A percentile compares a stretch with the other conserved stretches of the same genome.
Conservation (phyloP, 2,888 invertebrate genomes). For the Alcis repandata region DNA sequence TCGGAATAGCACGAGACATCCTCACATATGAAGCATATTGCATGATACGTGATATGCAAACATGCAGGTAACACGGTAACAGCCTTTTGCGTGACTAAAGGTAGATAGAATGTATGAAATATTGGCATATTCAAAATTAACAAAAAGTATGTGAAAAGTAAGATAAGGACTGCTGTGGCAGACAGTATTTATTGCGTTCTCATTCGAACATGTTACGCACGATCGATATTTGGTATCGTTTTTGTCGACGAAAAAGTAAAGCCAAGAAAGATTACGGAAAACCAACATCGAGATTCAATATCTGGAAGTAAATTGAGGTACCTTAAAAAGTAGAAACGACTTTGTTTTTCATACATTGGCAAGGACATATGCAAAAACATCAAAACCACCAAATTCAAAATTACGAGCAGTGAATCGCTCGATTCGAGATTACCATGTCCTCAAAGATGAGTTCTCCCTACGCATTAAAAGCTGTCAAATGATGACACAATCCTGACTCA, state of each 20-base stretch:
- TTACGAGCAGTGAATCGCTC: too few relatives aligned
- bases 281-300: neutral
- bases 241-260: neutral
- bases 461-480: neutral
- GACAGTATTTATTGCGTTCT: slow-evolving; percentile 10
- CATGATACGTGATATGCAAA: slow-evolving; percentile 13
- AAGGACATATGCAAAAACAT: too few relatives aligned
- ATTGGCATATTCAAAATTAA: slow-evolving; percentile 17
- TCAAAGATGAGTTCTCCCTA: neutral
- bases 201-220: neutral
- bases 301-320: too few relatives aligned
- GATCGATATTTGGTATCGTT: neutral
- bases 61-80: slow-evolving; percentile 3
- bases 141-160: slow-evolving; percentile 17
- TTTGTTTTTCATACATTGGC: too few relatives aligned
- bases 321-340: too few relatives aligned
- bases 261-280: neutral
- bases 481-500: slow-evolving; percentile 24
- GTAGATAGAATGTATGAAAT: slow-evolving; percentile 5
- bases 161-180: neutral
- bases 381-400: too few relatives aligned
- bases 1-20: neutral
- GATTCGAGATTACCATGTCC: too few relatives aligned
- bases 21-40: slow-evolving; percentile 1
- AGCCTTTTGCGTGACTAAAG: slow-evolving; percentile 15